Evolutionary conservation across 2,797 vertebrate genomes (phyloP), one percentile per base, ranked within the genome.

Genomic region (Cheirogaleus major): DNA sequence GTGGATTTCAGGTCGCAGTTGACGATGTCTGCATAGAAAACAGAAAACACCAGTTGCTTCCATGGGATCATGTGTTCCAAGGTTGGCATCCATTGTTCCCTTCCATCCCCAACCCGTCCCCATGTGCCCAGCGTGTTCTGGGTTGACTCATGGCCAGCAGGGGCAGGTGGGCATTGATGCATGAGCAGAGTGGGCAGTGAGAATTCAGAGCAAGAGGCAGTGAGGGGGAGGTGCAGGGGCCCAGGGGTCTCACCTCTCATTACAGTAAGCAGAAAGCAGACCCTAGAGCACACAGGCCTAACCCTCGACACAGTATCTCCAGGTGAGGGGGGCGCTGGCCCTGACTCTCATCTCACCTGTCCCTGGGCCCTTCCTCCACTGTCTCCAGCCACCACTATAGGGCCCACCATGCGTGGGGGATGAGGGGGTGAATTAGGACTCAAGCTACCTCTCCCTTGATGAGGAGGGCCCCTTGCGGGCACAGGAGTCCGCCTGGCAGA

Each of bases 1-100:
- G 99, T 99, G 6, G 99, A 99, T 97, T 99, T 99, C 89, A 99
- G 99, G 98, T 99, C 99, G 97, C 99, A 99, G 98, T 99, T 99
- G 97, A 99, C 99, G 2, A 99, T 99, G 98, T 99, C 99, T 99
- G 98, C 11, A n/a, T 84, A 93, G 94, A 97, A 95, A 97, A 83
- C 94, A 95, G 80, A 79, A 43, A 92, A 96, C 67, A 96, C 43
- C 72, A 84, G 48, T 13, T 92, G n/a, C 69, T 45, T 80, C 82
- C 23, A 85, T 80, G 70, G 84, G 27, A 11, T 3, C 25, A 14
- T 13, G 0, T 4, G 52, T 20, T 38, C 45, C 76, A n/a, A 7
- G 43, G 20, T 14, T 38, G 83, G 41, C 32, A 32, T 3, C 0
- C 11, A 2, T 14, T 7, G 57, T 57, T 48, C 61, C 59, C 10